Evolutionary conservation across 2,888 invertebrate species (phyloP), one percentile per base, ranked within the genome.

Genomic region (Drosophila niveifrons): DNA sequence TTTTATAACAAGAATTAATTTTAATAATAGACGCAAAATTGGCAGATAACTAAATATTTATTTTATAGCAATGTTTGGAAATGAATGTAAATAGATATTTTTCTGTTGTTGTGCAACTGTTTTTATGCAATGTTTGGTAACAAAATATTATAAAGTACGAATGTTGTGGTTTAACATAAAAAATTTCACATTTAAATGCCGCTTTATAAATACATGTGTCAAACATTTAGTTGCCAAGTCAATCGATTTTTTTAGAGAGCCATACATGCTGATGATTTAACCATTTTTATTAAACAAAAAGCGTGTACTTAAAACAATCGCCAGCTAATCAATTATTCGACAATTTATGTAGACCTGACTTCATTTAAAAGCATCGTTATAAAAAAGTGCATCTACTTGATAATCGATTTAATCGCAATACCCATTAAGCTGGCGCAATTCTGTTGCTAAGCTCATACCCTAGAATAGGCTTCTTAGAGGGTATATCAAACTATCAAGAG

Each of bases 281-380:
- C 18, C 48, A 31, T 63, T 75, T 56, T 47, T 36, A 58, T 58
- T 57, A 41, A 62, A 31, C 28, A 50, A 50, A 23, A 61, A 56
- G 29, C 28, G 39, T 41, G 41, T 23, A 29, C 18, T 36, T 39
- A 47, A 55, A 46, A 53, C 43, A 46, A 39, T n/a, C 28, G 52
- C 51, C 52, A 44, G 52, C 17, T 72, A 63, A 78, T 65, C 78
- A 77, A 80, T 62, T 83, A 59, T 65, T 44, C 65, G 69, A 64
- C 29, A 63, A 36, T 36, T n/a, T 8, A 59, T 57, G 39, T 53
- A 48, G 51, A 57, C 56, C 66, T 48, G 57, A 68, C 68, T 77
- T 80, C 68, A 83, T 59, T 56, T 75, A 64, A 56, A 64, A 59
- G 8, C 36, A 34, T 47, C 13, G 34, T 34, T 34, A 36, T 23